Base-by-base conservation (phyloP, 2,797 vertebrate species). In the Poliocrania exsul region DNA sequence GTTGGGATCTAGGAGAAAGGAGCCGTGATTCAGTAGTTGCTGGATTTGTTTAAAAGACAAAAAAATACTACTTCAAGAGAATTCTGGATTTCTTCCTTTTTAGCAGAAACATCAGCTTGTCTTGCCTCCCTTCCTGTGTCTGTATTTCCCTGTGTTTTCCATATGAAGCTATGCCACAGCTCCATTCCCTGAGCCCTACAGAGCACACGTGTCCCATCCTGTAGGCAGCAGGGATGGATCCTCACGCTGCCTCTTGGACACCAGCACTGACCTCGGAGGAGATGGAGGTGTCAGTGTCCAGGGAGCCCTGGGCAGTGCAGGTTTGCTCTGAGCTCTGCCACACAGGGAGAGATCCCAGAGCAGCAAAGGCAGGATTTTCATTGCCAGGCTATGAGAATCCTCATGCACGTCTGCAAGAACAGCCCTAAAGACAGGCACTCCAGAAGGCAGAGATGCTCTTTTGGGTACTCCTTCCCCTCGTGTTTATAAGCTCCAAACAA, bases 111-210 rank as follows among this genome's bases (percentile, higher is more conserved):
- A 40, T 5, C 65, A 73, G 6, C 13, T 4, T 14, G 14, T 61
- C 38, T 47, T 37, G 10, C n/a, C 42, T 78, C 23, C 35, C 37
- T 40, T 60, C 61, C 74, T 67, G 29, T 40, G 16, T 33, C 53
- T 62, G 5, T 9, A 9, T 75, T 74, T 71, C 6, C 37, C 70
- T 38, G 0, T 64, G 3, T 70, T 86, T 71, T 69, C 53, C 4
- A 2, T 25, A 7, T 25, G 13, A 51, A 58, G 21, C 16, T 16
- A 5, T 0, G 0, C 5, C 2, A 3, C 60, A 51, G 46, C 56
- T 50, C 11, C 0, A 0, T 33, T 65, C 26, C 46, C 54, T 35
- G 66, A 29, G 1, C 42, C 37, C 49, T 33, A 3, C 15, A 57
- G 65, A 16, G 24, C 44, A 9, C 25, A 2, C 6, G 29, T 28